phyloP scores from a whole-genome alignment of 2,113 vertebrate species.

The Cynocephalus volans region DNA sequence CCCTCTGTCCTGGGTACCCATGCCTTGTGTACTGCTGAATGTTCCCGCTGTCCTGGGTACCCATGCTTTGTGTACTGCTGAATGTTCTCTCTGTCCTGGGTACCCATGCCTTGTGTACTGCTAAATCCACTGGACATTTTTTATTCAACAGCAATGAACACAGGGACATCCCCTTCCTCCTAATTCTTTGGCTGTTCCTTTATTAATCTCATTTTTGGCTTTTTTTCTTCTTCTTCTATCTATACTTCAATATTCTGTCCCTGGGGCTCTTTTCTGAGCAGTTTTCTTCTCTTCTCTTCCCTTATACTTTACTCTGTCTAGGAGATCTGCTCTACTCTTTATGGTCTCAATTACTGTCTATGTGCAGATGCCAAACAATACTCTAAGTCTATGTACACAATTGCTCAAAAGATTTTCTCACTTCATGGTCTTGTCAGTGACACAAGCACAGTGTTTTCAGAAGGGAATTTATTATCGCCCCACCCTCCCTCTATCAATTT shows the following conservation, averaged over 20 bases:
- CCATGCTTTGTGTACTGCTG: not conserved
- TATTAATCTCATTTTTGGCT: not conserved
- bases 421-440: not conserved
- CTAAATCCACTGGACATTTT: not conserved
- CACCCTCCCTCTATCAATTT: not conserved
- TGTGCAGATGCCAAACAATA: not conserved
- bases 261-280: not conserved
- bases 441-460: not conserved
- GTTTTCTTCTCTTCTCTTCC: not conserved
- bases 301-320: not conserved
- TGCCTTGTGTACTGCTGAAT: not conserved
- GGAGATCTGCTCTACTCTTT: not conserved
- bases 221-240: not conserved
- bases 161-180: not conserved
- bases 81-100: not conserved
- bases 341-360: not conserved
- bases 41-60: too few relatives aligned
- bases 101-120: not conserved
- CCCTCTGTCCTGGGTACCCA: not conserved
- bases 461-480: not conserved
- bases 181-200: not conserved
- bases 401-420: not conserved
- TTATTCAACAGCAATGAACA: not conserved
- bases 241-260: not conserved
- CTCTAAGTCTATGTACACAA: not conserved